Conservation (phyloP, 2,888 invertebrate genomes). For the Chrysolina oricalcia region DNA sequence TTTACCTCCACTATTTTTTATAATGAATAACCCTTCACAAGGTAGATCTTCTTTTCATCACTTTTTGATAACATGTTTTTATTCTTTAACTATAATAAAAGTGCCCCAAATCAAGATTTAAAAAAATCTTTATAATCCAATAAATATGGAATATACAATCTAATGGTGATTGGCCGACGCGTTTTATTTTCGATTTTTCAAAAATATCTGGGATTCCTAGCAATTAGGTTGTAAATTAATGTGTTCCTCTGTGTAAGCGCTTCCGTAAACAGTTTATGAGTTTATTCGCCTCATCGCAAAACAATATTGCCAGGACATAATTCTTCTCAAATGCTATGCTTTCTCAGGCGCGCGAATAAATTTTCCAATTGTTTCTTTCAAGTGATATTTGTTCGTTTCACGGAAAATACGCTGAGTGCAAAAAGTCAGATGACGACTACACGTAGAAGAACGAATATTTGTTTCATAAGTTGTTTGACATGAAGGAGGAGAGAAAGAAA, state of each 20-base stretch:
- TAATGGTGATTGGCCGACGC: background rate
- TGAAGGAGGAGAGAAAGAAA: too few species aligned
- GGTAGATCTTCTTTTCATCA: too few species aligned
- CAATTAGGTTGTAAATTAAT: slow-evolving; percentile 7
- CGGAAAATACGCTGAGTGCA: background rate
- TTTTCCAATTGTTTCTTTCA: slow-evolving; percentile 9
- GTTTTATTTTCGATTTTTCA: background rate
- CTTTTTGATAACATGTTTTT: too few species aligned
- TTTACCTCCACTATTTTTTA: background rate
- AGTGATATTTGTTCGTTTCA: slow-evolving; percentile 13
- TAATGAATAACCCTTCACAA: too few species aligned
- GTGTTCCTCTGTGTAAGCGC: slow-evolving; percentile 6
- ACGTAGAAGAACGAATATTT: too few species aligned
- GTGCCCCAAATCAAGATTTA: too few species aligned
- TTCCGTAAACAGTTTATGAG: slow-evolving; percentile 24
- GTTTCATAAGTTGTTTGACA: too few species aligned
- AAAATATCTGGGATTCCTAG: background rate
- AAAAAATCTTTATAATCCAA: too few species aligned
- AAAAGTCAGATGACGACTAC: background rate
- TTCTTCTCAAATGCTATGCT: slow-evolving; percentile 4
- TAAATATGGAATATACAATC: too few species aligned
- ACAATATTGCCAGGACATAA: slow-evolving; percentile 23
- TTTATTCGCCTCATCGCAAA: slow-evolving; percentile 23
- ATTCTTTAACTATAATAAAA: too few species aligned
- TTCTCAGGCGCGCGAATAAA: slow-evolving; percentile 10